Percentiles rank a stretch among this genome's conserved stretches.
phyloP scores from a whole-genome alignment of 1,140 invertebrate species.

The Chrysomallon squamiferum region DNA sequence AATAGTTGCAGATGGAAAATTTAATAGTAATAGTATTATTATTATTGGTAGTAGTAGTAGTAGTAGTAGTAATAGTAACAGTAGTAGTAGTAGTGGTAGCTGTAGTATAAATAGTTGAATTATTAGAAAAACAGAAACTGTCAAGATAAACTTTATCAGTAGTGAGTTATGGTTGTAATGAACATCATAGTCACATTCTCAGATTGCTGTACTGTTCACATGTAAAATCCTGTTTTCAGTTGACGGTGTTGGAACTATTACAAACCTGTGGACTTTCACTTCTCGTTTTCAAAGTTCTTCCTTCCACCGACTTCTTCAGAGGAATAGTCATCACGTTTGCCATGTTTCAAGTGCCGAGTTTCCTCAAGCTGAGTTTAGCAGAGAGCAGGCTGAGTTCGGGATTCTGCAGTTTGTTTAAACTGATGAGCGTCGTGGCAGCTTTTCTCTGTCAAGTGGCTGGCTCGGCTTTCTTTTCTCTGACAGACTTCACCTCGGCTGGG shows the following conservation, averaged over 20 bases:
- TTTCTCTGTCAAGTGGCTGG: constrained; percentile 36
- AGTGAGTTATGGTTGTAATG: too few species aligned
- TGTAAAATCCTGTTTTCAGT: constrained; percentile 39
- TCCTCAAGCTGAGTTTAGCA: constrained; percentile 48
- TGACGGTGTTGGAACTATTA: constrained; percentile 48
- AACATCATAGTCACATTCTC: too few species aligned
- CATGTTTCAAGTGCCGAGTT: constrained; percentile 51
- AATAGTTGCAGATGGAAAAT: too few species aligned
- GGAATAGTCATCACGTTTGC: constrained; percentile 50
- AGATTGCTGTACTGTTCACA: too few species aligned
- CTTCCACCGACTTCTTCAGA: constrained; percentile 52
- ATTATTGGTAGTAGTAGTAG: too few species aligned
- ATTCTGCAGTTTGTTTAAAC: constrained; percentile 22
- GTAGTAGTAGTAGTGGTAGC: too few species aligned
- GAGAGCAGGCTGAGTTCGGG: constrained; percentile 31
- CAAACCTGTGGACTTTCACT: constrained; percentile 50
- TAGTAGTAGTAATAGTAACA: too few species aligned
- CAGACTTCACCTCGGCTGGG: constrained; percentile 34
- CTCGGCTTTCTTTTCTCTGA: constrained; percentile 36
- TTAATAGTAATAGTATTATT: too few species aligned
- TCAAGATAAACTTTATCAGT: too few species aligned
- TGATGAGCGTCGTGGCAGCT: constrained; percentile 9
- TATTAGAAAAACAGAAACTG: too few species aligned
- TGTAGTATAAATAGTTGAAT: too few species aligned
- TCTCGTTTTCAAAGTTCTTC: constrained; percentile 53